These are phyloP conservation scores for Dipodomys spectabilis DNA, from an alignment of 2,113 vertebrate species.

Conservation along the genomic window DNA sequence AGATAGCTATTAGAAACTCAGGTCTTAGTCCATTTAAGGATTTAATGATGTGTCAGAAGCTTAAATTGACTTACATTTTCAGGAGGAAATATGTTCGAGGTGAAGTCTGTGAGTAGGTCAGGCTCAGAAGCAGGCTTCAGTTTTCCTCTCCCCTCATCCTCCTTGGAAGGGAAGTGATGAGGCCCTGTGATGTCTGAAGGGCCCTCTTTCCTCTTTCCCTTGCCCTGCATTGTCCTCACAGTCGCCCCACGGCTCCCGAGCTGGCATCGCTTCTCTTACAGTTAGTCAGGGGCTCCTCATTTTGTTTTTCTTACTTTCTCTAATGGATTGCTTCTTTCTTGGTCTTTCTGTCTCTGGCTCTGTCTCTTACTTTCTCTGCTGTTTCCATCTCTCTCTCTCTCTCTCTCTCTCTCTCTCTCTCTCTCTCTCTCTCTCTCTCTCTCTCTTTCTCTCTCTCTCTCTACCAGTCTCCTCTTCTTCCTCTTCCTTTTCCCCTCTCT, in stretches of 20 bases:
- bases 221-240: too few species aligned
- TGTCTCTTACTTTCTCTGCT: too few species aligned
- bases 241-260: too few species aligned
- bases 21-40: constrained; percentile 76
- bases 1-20: constrained; percentile 66
- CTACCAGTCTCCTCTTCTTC: too few species aligned
- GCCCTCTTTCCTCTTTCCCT: background rate
- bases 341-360: too few species aligned
- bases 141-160: background rate
- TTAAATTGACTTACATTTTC: constrained; percentile 62
- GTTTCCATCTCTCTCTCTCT: too few species aligned
- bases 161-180: fast-evolving
- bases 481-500: too few species aligned
- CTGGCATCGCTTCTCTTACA: background rate
- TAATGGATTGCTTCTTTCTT: too few species aligned
- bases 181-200: fast-evolving
- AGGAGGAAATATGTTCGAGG: background rate
- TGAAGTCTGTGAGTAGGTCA: constrained; percentile 42
- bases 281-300: background rate
- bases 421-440: too few species aligned
- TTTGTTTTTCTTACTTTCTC: background rate
- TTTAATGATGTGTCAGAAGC: constrained; percentile 74
- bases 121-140: background rate
- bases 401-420: too few species aligned
- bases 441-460: too few species aligned